Percentiles rank a stretch among this genome's conserved stretches.
These are phyloP conservation scores for Lasioglossum marginatum DNA, from an alignment of 2,888 invertebrate species.

Conservation along the genomic window DNA sequence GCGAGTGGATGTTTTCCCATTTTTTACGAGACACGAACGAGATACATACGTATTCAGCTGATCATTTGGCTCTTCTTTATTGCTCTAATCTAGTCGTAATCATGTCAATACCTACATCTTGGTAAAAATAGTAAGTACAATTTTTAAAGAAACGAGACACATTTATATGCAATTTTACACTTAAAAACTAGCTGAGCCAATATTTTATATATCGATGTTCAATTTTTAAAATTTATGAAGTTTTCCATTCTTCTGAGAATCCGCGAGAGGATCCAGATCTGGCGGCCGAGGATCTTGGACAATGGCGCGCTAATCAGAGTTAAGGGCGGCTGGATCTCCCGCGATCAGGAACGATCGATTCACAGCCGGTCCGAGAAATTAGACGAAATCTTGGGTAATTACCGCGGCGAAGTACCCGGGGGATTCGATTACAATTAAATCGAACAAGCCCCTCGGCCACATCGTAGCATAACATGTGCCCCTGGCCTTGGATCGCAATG, in stretches of 20 bases:
- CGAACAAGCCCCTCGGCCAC: conserved; percentile 38
- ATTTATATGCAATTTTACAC: too few relatives aligned
- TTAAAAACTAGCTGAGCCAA: too few relatives aligned
- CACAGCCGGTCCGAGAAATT: background rate
- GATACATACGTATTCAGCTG: too few relatives aligned
- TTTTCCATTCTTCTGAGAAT: background rate
- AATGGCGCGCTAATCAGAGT: conserved; percentile 18
- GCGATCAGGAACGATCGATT: conserved; percentile 28
- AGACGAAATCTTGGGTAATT: conserved; percentile 43
- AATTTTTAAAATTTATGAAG: background rate
- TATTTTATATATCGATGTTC: background rate
- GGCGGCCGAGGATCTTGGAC: background rate
- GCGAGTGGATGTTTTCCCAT: too few relatives aligned
- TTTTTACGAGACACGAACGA: too few relatives aligned
- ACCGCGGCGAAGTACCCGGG: conserved; percentile 7
- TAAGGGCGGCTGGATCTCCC: background rate
- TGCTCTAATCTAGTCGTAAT: too few relatives aligned
- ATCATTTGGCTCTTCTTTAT: too few relatives aligned
- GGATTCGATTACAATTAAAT: conserved; percentile 52
- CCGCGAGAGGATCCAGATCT: background rate
- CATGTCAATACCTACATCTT: too few relatives aligned
- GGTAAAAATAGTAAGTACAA: too few relatives aligned
- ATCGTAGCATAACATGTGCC: conserved; percentile 46
- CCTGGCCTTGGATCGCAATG: conserved; percentile 60
- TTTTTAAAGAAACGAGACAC: too few relatives aligned